Percentiles rank a stretch among this genome's conserved stretches.
Conservation (phyloP, 2,113 vertebrate genomes). For the Hemibates koningsi region DNA sequence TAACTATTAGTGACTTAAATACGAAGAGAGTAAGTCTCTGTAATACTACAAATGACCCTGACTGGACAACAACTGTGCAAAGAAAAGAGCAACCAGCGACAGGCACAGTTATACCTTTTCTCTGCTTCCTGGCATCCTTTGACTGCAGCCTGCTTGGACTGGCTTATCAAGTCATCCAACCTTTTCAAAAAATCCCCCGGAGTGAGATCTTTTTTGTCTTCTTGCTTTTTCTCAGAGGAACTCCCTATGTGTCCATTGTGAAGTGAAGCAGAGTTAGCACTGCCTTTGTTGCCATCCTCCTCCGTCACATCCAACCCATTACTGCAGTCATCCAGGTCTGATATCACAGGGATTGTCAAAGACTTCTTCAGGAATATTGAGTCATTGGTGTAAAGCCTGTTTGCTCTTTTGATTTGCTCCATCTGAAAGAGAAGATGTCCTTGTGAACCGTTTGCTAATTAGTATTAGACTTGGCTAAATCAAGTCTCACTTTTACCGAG, state of each 20-base stretch:
- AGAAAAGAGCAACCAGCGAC: background rate
- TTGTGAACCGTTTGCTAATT: background rate
- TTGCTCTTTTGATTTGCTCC: constrained; percentile 90
- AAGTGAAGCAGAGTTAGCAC: background rate
- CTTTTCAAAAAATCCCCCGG: constrained; percentile 81
- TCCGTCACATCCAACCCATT: constrained; percentile 31
- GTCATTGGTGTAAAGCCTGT: constrained; percentile 90
- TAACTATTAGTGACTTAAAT: background rate
- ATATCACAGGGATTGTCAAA: constrained; percentile 77
- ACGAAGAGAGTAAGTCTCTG: background rate
- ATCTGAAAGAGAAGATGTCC: constrained; percentile 67
- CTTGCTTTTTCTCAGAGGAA: background rate
- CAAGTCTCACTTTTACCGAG: background rate
- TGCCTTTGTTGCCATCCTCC: background rate
- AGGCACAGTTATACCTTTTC: constrained; percentile 41
- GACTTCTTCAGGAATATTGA: constrained; percentile 87
- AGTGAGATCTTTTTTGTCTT: constrained; percentile 52
- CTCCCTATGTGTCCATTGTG: constrained; percentile 11
- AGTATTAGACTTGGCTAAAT: background rate
- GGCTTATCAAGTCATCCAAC: constrained; percentile 80
- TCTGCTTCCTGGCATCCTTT: constrained; percentile 65
- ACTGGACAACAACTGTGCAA: background rate
- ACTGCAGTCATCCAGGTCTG: constrained; percentile 40
- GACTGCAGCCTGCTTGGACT: constrained; percentile 79
- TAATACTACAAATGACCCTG: background rate